A percentile compares a stretch with the other conserved stretches of the same genome.
phyloP scores from a whole-genome alignment of 2,888 invertebrate genomes.

The Phaedon cochleariae region DNA sequence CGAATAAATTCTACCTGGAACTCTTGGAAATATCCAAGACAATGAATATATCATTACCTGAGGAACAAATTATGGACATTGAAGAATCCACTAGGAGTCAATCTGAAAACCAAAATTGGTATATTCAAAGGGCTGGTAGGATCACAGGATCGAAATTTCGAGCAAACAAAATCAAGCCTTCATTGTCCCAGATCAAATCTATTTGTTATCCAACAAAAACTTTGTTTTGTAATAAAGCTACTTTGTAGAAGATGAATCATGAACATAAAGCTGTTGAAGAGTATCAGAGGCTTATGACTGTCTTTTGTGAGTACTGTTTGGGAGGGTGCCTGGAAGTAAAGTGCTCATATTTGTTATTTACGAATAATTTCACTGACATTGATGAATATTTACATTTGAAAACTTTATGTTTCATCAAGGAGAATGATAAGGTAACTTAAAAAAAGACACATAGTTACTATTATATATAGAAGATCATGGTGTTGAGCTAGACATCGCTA shows the following conservation, averaged over 20 bases:
- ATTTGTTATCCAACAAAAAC: slow-evolving; percentile 23
- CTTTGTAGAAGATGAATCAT: not conserved
- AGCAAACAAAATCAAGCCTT: slow-evolving; percentile 16
- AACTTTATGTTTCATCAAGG: too few relatives aligned
- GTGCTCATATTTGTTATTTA: slow-evolving; percentile 28
- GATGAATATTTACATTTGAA: not conserved
- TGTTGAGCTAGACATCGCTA: too few relatives aligned
- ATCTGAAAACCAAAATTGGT: slow-evolving; percentile 23
- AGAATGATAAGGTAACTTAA: too few relatives aligned
- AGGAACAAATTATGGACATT: slow-evolving; percentile 15
- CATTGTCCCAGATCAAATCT: slow-evolving; percentile 21
- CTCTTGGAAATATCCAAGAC: not conserved
- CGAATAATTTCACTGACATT: not conserved
- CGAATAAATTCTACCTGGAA: not conserved
- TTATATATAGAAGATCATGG: not conserved
- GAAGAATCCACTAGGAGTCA: slow-evolving; percentile 20
- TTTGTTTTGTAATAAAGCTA: slow-evolving; percentile 12
- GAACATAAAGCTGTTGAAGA: slow-evolving; percentile 8
- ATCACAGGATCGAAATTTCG: slow-evolving; percentile 21
- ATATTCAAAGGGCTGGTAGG: slow-evolving; percentile 14
- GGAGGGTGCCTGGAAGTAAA: slow-evolving; percentile 30
- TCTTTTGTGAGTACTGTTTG: slow-evolving; percentile 31
- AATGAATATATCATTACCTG: slow-evolving; percentile 9
- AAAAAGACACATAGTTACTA: too few relatives aligned
- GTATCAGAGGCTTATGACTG: slow-evolving; percentile 8